Evolutionary conservation across 2,113 vertebrate species (phyloP).

Genomic region (Python bivittatus): DNA sequence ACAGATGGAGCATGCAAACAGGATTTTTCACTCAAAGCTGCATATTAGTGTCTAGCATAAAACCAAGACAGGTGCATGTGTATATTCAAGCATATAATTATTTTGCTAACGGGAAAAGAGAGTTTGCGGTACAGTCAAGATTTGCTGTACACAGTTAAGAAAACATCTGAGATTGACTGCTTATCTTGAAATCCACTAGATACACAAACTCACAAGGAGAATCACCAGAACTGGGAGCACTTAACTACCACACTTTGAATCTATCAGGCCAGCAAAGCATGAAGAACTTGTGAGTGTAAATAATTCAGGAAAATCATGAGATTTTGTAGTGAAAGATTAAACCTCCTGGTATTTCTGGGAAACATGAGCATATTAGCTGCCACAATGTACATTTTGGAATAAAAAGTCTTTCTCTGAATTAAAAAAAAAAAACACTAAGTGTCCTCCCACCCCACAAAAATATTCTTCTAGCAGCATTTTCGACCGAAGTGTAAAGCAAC

Average conservation of each 20-base stretch:
- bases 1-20: conserved; percentile 38
- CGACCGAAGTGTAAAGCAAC: conserved; percentile 98
- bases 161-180: conserved; percentile 21
- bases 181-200: conserved; percentile 33
- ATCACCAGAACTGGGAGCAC: conserved; percentile 41
- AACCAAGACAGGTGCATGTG: conserved; percentile 6
- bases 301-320: conserved; percentile 31
- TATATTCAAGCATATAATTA: conserved; percentile 25
- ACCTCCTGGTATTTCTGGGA: conserved; percentile 53
- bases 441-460: conserved; percentile 79
- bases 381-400: conserved; percentile 46
- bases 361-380: conserved; percentile 51
- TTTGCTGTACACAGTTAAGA: conserved; percentile 31
- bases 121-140: neutral
- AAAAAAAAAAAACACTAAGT: conserved; percentile 62
- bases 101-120: neutral
- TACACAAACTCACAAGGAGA: conserved; percentile 47
- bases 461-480: conserved; percentile 87
- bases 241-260: conserved; percentile 47
- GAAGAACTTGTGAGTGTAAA: conserved; percentile 43
- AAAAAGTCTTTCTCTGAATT: conserved; percentile 66
- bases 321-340: conserved; percentile 50
- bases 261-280: conserved; percentile 33
- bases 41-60: conserved; percentile 40
- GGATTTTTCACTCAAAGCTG: conserved; percentile 44